Evolutionary conservation across 1,140 invertebrate species (phyloP).

Genomic region (Notospermus geniculatus): DNA sequence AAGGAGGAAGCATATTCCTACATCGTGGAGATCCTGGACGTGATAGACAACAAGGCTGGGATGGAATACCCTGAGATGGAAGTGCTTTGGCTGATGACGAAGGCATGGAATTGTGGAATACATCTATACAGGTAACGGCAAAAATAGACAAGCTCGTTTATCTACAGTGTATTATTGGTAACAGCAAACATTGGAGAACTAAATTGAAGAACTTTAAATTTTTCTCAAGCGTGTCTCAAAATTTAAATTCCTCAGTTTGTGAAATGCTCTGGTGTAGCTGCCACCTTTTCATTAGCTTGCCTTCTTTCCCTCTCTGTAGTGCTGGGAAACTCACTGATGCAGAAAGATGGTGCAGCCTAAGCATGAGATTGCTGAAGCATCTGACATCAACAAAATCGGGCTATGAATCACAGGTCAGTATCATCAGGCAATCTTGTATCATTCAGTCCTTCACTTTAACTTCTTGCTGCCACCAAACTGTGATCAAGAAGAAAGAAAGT

Average conservation of each 20-base stretch:
- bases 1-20: constrained; percentile 44
- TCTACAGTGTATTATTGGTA: neutral
- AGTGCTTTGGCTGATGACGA: constrained; percentile 51
- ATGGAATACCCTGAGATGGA: constrained; percentile 48
- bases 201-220: no score
- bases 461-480: no score
- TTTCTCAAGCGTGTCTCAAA: no score
- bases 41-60: constrained; percentile 39
- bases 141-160: no score
- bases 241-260: no score
- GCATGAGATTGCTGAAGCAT: constrained; percentile 40
- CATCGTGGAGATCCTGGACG: constrained; percentile 40
- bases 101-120: constrained; percentile 51
- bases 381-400: constrained; percentile 30
- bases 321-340: constrained; percentile 30
- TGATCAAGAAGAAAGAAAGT: no score
- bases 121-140: constrained; percentile 44
- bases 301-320: constrained; percentile 20
- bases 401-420: constrained; percentile 44
- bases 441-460: no score
- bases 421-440: neutral
- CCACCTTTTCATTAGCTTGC: no score
- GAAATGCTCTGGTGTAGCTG: no score
- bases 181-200: no score
- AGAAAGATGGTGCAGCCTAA: constrained; percentile 45